A percentile compares a stretch with the other conserved stretches of the same genome.
phyloP scores from a whole-genome alignment of 2,113 vertebrate species.

The Scolopax mira region DNA sequence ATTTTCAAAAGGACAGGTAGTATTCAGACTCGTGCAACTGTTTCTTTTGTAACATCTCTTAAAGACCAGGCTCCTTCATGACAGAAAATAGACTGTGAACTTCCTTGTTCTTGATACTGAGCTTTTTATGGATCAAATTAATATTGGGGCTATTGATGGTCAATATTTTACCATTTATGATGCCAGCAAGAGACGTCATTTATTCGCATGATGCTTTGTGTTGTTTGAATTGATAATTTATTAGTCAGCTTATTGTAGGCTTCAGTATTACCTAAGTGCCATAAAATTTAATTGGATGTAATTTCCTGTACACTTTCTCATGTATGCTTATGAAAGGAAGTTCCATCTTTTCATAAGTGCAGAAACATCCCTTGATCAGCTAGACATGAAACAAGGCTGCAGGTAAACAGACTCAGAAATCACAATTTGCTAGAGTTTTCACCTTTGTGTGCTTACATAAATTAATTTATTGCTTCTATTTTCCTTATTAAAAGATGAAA shows the following conservation, averaged over 20 bases:
- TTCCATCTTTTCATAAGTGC: not conserved
- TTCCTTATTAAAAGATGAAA: not conserved
- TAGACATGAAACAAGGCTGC: not conserved
- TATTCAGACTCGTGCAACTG: not conserved
- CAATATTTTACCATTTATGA: not conserved
- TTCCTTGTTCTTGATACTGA: not conserved
- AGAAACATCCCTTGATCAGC: not conserved
- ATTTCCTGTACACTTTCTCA: conserved; percentile 32
- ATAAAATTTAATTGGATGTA: conserved; percentile 26
- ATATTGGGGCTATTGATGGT: not conserved
- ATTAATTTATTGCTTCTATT: not conserved
- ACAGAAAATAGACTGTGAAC: not conserved
- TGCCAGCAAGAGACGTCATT: not conserved
- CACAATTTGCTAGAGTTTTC: not conserved
- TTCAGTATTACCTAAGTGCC: not conserved
- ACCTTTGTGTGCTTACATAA: not conserved
- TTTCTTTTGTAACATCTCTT: not conserved
- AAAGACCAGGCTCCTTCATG: not conserved
- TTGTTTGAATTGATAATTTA: conserved; percentile 7
- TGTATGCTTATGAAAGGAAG: not conserved
- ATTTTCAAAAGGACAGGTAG: not conserved
- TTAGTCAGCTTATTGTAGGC: not conserved
- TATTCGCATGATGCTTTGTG: not conserved
- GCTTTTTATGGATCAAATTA: accelerated
- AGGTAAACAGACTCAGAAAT: not conserved